phyloP scores from a whole-genome alignment of 1,140 invertebrate species.

The Macrocentrus cingulum region DNA sequence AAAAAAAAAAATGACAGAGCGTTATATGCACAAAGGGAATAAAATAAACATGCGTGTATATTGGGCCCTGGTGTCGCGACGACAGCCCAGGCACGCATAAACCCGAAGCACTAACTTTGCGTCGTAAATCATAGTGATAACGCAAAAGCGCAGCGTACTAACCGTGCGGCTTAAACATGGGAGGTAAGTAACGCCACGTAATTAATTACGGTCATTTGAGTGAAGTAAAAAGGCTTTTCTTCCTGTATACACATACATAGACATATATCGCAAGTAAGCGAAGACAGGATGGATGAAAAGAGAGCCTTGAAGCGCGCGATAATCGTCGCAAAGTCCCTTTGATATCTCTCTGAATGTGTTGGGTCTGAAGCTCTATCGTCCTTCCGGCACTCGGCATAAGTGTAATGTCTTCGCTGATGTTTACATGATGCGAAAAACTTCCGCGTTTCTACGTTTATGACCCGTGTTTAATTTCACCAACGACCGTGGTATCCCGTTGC shows the following conservation, averaged over 20 bases:
- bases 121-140: constrained; percentile 45
- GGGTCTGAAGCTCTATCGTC: background rate
- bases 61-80: constrained; percentile 19
- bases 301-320: too few relatives aligned
- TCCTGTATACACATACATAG: background rate
- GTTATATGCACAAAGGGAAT: background rate
- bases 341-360: background rate
- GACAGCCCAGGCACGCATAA: constrained; percentile 33
- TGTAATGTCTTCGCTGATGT: background rate
- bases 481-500: too few relatives aligned
- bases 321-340: background rate
- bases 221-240: background rate
- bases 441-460: background rate
- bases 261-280: constrained; percentile 25
- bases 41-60: constrained; percentile 18
- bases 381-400: background rate
- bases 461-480: too few relatives aligned
- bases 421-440: background rate
- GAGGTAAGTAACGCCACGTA: constrained; percentile 36
- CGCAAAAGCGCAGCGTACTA: constrained; percentile 22
- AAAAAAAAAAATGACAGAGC: background rate
- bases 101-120: constrained; percentile 34
- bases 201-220: constrained; percentile 40
- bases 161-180: background rate
- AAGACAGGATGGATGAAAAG: too few relatives aligned